Base-by-base conservation (phyloP, 2,797 vertebrate species). In the Oophaga sylvatica region DNA sequence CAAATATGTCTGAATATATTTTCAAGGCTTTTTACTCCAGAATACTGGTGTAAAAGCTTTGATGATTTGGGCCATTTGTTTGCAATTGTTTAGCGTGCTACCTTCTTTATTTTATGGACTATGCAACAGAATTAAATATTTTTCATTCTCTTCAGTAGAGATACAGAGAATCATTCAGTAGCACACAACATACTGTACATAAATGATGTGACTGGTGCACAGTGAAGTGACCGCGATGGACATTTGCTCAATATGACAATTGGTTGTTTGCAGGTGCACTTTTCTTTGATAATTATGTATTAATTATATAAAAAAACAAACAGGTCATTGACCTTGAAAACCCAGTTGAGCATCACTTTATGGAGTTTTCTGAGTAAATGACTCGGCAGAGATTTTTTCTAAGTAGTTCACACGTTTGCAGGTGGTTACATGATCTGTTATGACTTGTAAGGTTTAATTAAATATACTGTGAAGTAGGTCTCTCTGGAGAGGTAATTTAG, bases 401-500 rank as follows among this genome's bases (percentile, higher is more conserved):
- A 78, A 78, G 80, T 53, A 41, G 80, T 75, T 85, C 53, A n/a
- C 57, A 81, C 67, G 76, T 67, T 88, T 80, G 29, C 31, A 82
- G 71, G 48, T 53, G 78, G 57, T 48, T 81, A 82, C 53, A 82
- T 78, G 60, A 81, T 77, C 62, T 82, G 48, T 65, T 68, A 75
- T 80, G 60, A 67, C 60, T 57, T 88, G 29, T 84, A 63, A 62
- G 62, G 57, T 65, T 81, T 75, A 89, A 68, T 70, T 86, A 86
- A 86, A 68, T 48, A 57, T 53, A 82, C 71, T 60, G 68, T 78
- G 31, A 70, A 70, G 20, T 86, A 26, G 35, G 81, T 56, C 56
- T 62, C 84, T 83, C 88, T 5, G 20, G 88, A 73, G 73, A 83
- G 80, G 56, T 79, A 53, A 86, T 86, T 83, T 86, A 86, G 62